These are phyloP conservation scores for Aphidius ervi DNA, from an alignment of 1,140 invertebrate genomes.

Conservation along the genomic window DNA sequence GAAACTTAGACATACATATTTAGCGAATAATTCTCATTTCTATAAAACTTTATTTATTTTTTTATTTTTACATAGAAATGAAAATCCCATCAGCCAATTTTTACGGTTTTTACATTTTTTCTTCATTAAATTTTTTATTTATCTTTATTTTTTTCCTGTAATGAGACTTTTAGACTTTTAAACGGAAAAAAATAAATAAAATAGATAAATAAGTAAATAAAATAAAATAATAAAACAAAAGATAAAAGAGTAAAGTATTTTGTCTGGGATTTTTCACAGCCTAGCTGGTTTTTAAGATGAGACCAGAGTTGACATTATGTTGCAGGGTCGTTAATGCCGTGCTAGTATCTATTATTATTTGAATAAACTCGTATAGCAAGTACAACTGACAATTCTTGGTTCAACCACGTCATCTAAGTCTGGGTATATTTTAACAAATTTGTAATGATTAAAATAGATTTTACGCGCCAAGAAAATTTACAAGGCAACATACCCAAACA, in stretches of 20 bases:
- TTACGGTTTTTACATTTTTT: no score
- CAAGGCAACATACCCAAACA: neutral
- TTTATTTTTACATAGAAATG: neutral
- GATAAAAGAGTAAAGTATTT: no score
- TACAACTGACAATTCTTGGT: conserved; percentile 25
- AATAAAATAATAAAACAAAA: no score
- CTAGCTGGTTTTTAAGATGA: neutral
- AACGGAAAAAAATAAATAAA: no score
- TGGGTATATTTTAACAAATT: conserved; percentile 42
- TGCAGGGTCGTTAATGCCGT: conserved; percentile 33
- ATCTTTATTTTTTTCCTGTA: no score
- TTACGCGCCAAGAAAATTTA: conserved; percentile 17
- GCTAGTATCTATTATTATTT: conserved; percentile 44
- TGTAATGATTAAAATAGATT: conserved; percentile 41
- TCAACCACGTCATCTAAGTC: conserved; percentile 22
- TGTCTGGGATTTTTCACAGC: no score
- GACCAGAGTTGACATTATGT: neutral
- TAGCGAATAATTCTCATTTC: conserved; percentile 14
- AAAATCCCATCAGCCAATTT: no score
- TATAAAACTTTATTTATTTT: neutral
- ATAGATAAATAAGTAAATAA: no score
- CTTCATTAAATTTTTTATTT: no score
- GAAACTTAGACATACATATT: conserved; percentile 19
- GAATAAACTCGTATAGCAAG: conserved; percentile 32
- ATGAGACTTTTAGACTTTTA: no score